Percentiles rank a stretch among this genome's conserved stretches.
Evolutionary conservation across 1,140 invertebrate genomes (phyloP).

Genomic region (Ips nitidus): DNA sequence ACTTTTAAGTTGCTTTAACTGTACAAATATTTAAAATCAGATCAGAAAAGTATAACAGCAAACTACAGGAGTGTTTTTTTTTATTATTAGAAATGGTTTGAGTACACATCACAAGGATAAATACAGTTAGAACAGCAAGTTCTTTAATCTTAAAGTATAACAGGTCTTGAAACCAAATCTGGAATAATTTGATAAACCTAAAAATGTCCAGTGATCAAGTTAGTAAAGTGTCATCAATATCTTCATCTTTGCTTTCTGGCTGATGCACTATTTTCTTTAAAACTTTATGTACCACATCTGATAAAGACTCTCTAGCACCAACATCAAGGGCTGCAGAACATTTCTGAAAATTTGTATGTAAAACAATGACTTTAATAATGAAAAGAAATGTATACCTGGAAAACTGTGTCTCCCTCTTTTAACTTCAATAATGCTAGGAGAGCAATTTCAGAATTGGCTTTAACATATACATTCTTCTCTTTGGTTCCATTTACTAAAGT

Average conservation of each 20-base stretch:
- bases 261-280: slow-evolving; percentile 72
- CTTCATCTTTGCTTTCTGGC: slow-evolving; percentile 81
- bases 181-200: slow-evolving; percentile 5
- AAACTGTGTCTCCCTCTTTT: slow-evolving; percentile 71
- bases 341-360: slow-evolving; percentile 56
- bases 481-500: slow-evolving; percentile 96
- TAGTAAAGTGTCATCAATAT: slow-evolving; percentile 88
- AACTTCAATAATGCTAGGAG: slow-evolving; percentile 82
- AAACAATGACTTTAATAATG: neutral
- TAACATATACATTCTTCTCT: slow-evolving; percentile 95
- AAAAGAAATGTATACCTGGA: slow-evolving; percentile 62
- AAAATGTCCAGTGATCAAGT: slow-evolving; percentile 57
- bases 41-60: no score
- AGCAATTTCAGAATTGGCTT: slow-evolving; percentile 90
- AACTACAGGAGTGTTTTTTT: no score
- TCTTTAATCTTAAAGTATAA: neutral
- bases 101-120: neutral
- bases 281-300: slow-evolving; percentile 85
- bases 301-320: slow-evolving; percentile 84
- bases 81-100: no score
- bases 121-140: neutral
- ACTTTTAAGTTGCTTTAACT: neutral
- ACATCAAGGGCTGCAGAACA: slow-evolving; percentile 76
- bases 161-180: neutral
- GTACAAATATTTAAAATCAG: no score